Evolutionary conservation across 2,888 invertebrate genomes (phyloP), one percentile per base, ranked within the genome.

Genomic region (Chymomyza fuscimana): DNA sequence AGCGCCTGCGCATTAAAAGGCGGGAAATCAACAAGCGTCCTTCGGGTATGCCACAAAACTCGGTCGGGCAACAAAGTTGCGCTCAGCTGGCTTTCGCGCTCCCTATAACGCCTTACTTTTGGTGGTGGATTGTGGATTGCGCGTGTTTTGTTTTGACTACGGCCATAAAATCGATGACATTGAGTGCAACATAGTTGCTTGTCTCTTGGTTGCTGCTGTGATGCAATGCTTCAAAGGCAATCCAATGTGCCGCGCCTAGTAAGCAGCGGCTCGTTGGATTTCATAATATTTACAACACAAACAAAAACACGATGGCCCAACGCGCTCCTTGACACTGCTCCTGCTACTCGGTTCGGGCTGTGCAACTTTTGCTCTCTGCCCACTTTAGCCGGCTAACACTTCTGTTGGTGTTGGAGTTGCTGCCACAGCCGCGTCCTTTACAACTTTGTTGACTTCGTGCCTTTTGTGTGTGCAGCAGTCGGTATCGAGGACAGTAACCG

Each of bases 91-190:
- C 32, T 15, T 5, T 65, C 65, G 56, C 54, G 46, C 71, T 58
- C 70, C 25, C 63, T 60, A 69, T 25, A 64, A 52, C 51, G 29
- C 63, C 67, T 40, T 64, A 77, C 79, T 76, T 68, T 74, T 36
- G 74, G 69, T 74, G 73, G 86, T 76, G 72, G 77, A 16, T 19
- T 7, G 61, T 16, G 51, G 64, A 29, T 60, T 62, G 25, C 63
- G 19, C 25, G 19, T 46, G 64, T 64, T 82, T 87, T 86, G 84
- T 81, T 84, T 77, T 84, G 76, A 76, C 78, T 78, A 67, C 7
- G 67, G 64, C 67, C 76, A 75, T 76, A 85, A 89, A 90, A 89
- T 90, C 89, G 87, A 89, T 91, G 90, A 90, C 91, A 90, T 91
- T 91, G 90, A 90, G 90, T 74, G 88, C 89, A 90, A 90, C 90